A percentile compares a stretch with the other conserved stretches of the same genome.
Conservation (phyloP, 1,140 invertebrate genomes). For the Dreissena rostriformis region DNA sequence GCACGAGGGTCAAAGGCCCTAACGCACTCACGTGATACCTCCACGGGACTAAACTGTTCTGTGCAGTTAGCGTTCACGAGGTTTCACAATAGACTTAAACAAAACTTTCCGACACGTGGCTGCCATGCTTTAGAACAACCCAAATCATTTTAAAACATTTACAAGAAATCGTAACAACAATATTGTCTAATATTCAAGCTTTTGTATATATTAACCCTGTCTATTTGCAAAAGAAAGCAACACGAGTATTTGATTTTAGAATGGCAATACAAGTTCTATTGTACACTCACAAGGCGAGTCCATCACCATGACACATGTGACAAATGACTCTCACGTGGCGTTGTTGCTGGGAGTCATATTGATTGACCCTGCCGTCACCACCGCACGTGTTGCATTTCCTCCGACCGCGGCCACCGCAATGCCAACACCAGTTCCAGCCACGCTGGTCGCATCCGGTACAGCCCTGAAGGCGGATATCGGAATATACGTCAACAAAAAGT, state of each 20-base stretch:
- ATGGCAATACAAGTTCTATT: background rate
- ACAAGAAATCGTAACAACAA: no score
- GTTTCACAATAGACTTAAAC: no score
- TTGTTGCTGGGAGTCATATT: conserved; percentile 33
- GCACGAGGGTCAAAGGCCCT: no score
- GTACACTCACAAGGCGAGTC: background rate
- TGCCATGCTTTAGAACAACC: no score
- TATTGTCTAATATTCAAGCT: no score
- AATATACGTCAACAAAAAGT: background rate
- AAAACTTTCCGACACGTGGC: no score
- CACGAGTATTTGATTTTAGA: background rate
- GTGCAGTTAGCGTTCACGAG: no score
- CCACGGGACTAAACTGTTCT: no score
- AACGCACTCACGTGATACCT: no score
- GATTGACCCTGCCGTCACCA: conserved; percentile 47
- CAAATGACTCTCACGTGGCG: conserved; percentile 30
- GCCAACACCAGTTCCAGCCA: conserved; percentile 59
- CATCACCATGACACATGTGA: conserved; percentile 51
- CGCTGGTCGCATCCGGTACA: conserved; percentile 62
- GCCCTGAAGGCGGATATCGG: conserved; percentile 52
- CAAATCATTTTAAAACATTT: no score
- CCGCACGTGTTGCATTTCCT: conserved; percentile 55
- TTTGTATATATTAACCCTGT: no score
- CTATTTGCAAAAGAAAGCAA: background rate
- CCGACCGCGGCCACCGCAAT: conserved; percentile 62